Evolutionary conservation across 1,140 invertebrate species (phyloP).

Genomic region (Elymnias hypermnestra): DNA sequence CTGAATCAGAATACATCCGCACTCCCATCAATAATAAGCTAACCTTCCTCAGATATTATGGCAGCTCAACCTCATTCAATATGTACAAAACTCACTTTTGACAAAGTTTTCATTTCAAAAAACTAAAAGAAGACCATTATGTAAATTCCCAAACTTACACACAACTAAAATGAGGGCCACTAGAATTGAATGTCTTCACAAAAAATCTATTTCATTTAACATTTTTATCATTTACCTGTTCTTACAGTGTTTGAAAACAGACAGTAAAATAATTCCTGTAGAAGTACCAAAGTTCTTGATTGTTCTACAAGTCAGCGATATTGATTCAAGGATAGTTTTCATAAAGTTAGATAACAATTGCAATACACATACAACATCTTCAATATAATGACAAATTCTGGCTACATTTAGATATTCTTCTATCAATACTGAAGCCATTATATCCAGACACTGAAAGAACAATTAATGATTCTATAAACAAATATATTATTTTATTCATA

Average conservation of each 20-base stretch:
- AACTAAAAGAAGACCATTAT: too few relatives aligned
- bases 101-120: too few relatives aligned
- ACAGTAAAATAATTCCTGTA: conserved; percentile 45
- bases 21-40: too few relatives aligned
- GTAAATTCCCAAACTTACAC: too few relatives aligned
- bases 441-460: conserved; percentile 38
- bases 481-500: too few relatives aligned
- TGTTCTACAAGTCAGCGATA: conserved; percentile 31
- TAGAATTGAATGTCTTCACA: too few relatives aligned
- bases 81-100: too few relatives aligned
- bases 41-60: too few relatives aligned
- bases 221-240: conserved; percentile 35
- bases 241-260: conserved; percentile 54
- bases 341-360: conserved; percentile 39
- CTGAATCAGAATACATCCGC: too few relatives aligned
- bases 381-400: conserved; percentile 31
- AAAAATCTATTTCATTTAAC: too few relatives aligned
- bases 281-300: conserved; percentile 41
- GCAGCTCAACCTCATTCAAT: too few relatives aligned
- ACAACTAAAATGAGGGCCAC: too few relatives aligned
- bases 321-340: conserved; percentile 37
- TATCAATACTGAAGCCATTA: conserved; percentile 27
- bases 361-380: conserved; percentile 37
- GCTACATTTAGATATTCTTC: conserved; percentile 19
- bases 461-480: not conserved